Evolutionary conservation across 2,797 vertebrate species (phyloP).

Genomic region (Ibycter americanus): DNA sequence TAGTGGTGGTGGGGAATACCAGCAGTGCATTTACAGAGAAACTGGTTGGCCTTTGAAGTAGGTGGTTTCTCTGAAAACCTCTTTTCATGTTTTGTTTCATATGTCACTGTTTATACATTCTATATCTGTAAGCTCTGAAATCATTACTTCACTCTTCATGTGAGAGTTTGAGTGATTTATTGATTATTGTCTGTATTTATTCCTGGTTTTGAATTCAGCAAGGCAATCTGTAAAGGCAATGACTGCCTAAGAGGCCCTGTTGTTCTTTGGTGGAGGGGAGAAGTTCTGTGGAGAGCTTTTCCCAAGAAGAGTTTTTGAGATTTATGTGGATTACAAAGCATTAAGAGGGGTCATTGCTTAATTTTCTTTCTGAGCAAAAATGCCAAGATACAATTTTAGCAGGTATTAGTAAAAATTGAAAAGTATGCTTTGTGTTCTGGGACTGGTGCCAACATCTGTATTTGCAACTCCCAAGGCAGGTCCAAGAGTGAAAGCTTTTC

Average conservation of each 20-base stretch:
- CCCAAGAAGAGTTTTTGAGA: slow-evolving; percentile 18
- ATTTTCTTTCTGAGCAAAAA: slow-evolving; percentile 55
- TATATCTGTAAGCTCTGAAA: background rate
- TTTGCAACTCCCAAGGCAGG: slow-evolving; percentile 22
- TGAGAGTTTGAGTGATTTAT: background rate
- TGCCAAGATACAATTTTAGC: slow-evolving; percentile 50
- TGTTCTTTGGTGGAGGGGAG: background rate
- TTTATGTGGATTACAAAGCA: slow-evolving; percentile 60
- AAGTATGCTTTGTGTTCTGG: slow-evolving; percentile 30
- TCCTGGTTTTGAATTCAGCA: background rate
- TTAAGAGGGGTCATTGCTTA: slow-evolving; percentile 34
- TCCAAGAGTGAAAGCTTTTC: slow-evolving; percentile 27
- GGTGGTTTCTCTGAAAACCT: background rate
- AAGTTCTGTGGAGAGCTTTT: background rate
- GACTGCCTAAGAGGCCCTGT: background rate
- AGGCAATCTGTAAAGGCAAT: background rate
- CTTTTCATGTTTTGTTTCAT: background rate
- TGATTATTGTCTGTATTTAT: background rate
- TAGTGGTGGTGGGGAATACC: background rate
- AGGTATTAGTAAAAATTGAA: slow-evolving; percentile 64
- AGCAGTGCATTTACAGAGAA: background rate
- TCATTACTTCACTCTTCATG: background rate
- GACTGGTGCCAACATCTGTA: slow-evolving; percentile 43
- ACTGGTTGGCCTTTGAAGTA: background rate
- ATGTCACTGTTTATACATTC: background rate